phyloP scores from a whole-genome alignment of 2,888 invertebrate species.

The Macrosoma leucophasiata region DNA sequence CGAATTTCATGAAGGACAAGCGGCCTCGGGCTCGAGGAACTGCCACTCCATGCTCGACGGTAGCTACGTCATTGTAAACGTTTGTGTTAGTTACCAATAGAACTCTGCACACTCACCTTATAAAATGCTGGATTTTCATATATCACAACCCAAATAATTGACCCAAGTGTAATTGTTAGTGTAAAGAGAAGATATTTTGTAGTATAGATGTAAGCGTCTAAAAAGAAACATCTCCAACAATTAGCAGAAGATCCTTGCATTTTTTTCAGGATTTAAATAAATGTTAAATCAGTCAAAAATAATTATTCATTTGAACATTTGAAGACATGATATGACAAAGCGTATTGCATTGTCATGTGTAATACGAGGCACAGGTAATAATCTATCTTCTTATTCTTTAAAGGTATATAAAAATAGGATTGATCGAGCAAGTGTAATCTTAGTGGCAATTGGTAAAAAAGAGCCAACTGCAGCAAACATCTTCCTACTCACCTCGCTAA shows the following conservation, averaged over 20 bases:
- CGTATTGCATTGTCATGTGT: neutral
- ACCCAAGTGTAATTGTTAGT: conserved; percentile 38
- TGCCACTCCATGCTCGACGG: neutral
- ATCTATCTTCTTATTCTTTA: neutral
- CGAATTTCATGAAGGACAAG: neutral
- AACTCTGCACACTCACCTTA: conserved; percentile 43
- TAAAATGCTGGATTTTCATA: conserved; percentile 51
- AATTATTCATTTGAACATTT: neutral
- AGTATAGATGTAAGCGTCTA: conserved; percentile 50
- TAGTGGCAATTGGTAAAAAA: neutral
- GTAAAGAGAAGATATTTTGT: conserved; percentile 48
- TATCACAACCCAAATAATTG: conserved; percentile 45
- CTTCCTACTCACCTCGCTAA: too few species aligned
- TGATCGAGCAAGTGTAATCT: neutral
- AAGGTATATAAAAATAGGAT: neutral
- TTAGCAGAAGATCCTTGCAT: conserved; percentile 31
- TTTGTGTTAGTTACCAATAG: neutral
- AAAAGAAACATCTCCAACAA: conserved; percentile 44
- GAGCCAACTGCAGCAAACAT: too few species aligned
- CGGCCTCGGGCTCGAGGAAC: neutral
- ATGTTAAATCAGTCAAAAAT: neutral
- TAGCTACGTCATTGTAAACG: neutral
- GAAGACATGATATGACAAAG: neutral
- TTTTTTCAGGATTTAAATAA: conserved; percentile 8
- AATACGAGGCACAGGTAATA: neutral